Percentiles rank a stretch among this genome's conserved stretches.
phyloP scores from a whole-genome alignment of 1,140 invertebrate species.

The Achroia grisella region DNA sequence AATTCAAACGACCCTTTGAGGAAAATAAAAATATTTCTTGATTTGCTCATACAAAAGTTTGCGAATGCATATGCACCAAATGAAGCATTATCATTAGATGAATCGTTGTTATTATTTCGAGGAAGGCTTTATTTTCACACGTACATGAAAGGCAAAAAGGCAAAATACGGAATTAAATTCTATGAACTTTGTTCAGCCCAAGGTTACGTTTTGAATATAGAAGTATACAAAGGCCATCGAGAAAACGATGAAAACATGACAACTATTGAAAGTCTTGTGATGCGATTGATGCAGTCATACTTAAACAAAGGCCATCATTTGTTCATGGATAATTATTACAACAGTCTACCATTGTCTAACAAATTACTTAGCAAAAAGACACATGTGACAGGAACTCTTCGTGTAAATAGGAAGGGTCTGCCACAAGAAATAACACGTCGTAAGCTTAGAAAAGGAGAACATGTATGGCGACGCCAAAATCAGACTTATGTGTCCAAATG shows the following conservation, averaged over 20 bases:
- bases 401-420: constrained; percentile 19
- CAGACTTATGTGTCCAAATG: constrained; percentile 28
- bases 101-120: constrained; percentile 53
- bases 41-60: too few relatives aligned
- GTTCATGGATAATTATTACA: constrained; percentile 47
- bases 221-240: constrained; percentile 22
- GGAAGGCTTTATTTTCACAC: constrained; percentile 42
- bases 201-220: constrained; percentile 30
- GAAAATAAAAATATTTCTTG: too few relatives aligned
- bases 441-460: constrained; percentile 25
- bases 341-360: constrained; percentile 16
- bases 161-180: constrained; percentile 56
- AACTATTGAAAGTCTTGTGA: constrained; percentile 26
- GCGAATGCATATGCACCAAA: too few relatives aligned
- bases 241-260: constrained; percentile 14
- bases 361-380: constrained; percentile 27
- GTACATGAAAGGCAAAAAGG: constrained; percentile 44
- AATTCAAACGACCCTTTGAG: too few relatives aligned
- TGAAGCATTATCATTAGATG: constrained; percentile 46
- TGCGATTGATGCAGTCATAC: constrained; percentile 26
- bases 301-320: constrained; percentile 39
- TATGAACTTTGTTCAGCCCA: constrained; percentile 44
- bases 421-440: constrained; percentile 14
- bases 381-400: constrained; percentile 28
- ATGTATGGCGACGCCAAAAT: constrained; percentile 21